These are phyloP conservation scores for Lutraria rhynchaena DNA, from an alignment of 1,140 invertebrate species.

Conservation along the genomic window DNA sequence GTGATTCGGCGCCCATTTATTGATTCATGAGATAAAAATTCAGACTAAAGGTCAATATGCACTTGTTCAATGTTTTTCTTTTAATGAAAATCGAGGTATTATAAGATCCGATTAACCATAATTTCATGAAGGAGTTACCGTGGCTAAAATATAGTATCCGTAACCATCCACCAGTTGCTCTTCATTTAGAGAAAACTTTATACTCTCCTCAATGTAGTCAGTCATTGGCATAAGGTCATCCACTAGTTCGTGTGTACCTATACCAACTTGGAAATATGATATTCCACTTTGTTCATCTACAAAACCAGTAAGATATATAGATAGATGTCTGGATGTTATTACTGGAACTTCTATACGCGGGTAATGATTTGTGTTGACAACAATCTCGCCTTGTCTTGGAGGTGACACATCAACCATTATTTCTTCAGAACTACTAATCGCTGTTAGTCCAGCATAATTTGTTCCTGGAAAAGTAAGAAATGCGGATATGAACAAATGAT, in stretches of 20 bases:
- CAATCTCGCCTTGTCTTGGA: too few species aligned
- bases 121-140: neutral
- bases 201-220: neutral
- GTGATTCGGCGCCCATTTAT: too few species aligned
- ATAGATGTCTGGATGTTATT: neutral
- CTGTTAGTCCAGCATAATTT: too few species aligned
- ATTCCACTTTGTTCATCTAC: slow-evolving; percentile 6
- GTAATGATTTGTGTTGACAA: too few species aligned
- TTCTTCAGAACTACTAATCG: too few species aligned
- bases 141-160: neutral
- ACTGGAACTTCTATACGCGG: too few species aligned
- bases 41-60: too few species aligned
- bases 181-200: neutral
- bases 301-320: neutral
- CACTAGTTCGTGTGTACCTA: neutral
- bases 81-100: too few species aligned
- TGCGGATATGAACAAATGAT: too few species aligned
- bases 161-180: neutral
- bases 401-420: too few species aligned
- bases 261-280: neutral
- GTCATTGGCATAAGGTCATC: neutral
- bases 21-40: too few species aligned
- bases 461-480: neutral
- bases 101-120: neutral
- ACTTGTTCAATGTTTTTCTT: too few species aligned